Evolutionary conservation across 2,797 vertebrate species (phyloP).

Genomic region (Lithobates pipiens): DNA sequence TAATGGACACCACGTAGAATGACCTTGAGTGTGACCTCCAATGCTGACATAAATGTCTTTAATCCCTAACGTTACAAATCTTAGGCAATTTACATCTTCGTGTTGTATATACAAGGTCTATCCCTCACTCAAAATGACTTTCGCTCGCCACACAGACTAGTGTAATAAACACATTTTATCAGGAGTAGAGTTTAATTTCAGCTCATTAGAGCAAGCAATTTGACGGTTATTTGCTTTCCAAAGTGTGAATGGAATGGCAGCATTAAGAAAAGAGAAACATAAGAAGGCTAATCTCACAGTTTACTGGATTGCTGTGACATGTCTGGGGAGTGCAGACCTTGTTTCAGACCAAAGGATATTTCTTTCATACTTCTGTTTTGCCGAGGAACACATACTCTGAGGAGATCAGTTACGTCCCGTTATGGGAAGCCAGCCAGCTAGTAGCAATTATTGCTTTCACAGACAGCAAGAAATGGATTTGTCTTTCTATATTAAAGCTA

Average conservation of each 20-base stretch:
- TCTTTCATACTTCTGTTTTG: slow-evolving; percentile 21
- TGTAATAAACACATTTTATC: slow-evolving; percentile 69
- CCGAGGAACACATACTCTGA: slow-evolving; percentile 24
- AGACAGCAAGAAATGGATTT: background rate
- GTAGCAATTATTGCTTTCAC: background rate
- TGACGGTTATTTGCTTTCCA: slow-evolving; percentile 74
- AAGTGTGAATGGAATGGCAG: slow-evolving; percentile 72
- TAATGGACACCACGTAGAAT: slow-evolving; percentile 16
- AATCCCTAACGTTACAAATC: slow-evolving; percentile 19
- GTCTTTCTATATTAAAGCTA: background rate
- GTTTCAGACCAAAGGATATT: slow-evolving; percentile 38
- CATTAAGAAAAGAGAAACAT: slow-evolving; percentile 65
- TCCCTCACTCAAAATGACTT: slow-evolving; percentile 50
- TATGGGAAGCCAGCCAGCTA: background rate
- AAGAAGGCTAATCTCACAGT: slow-evolving; percentile 70
- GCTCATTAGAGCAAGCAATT: slow-evolving; percentile 75
- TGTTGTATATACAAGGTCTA: slow-evolving; percentile 12
- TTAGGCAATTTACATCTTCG: slow-evolving; percentile 8
- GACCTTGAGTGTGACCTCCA: slow-evolving; percentile 27
- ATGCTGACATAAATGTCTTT: slow-evolving; percentile 16
- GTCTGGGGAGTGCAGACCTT: slow-evolving; percentile 63
- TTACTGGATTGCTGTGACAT: slow-evolving; percentile 66
- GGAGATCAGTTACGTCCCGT: background rate
- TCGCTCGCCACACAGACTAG: slow-evolving; percentile 64
- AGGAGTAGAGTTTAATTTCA: slow-evolving; percentile 73